phyloP scores from a whole-genome alignment of 2,888 invertebrate species.

The Conchocele bisecta region DNA sequence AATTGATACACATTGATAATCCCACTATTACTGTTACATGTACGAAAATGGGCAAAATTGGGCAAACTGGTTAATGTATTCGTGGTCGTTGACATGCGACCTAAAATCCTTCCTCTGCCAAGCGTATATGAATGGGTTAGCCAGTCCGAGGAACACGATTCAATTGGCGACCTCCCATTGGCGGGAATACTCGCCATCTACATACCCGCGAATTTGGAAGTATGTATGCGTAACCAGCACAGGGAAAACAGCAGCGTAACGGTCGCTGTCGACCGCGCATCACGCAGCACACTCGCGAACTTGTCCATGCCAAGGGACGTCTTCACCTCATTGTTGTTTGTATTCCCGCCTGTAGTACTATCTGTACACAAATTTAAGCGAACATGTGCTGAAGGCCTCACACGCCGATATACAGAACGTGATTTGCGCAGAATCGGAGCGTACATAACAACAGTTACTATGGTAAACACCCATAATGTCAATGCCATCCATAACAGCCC shows the following conservation, averaged over 20 bases:
- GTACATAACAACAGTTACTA: constrained; percentile 48
- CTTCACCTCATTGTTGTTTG: not conserved
- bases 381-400: constrained; percentile 9
- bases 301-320: not conserved
- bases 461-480: constrained; percentile 37
- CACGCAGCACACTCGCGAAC: constrained; percentile 32
- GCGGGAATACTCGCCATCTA: constrained; percentile 18
- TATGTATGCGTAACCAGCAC: constrained; percentile 56
- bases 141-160: constrained; percentile 59
- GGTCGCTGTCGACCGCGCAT: constrained; percentile 47
- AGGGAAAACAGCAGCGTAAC: constrained; percentile 47
- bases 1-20: too few relatives aligned
- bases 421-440: constrained; percentile 46
- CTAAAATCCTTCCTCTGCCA: constrained; percentile 61
- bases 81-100: too few relatives aligned
- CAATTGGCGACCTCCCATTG: constrained; percentile 42
- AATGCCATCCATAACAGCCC: constrained; percentile 33
- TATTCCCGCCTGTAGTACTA: not conserved
- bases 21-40: too few relatives aligned
- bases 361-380: not conserved
- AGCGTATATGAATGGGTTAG: constrained; percentile 60
- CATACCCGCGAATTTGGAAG: constrained; percentile 49
- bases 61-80: too few relatives aligned
- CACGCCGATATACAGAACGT: constrained; percentile 30
- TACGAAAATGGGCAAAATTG: too few relatives aligned